Evolutionary conservation across 2,888 invertebrate genomes (phyloP), one percentile per base, ranked within the genome.

Genomic region (Neria commutata): DNA sequence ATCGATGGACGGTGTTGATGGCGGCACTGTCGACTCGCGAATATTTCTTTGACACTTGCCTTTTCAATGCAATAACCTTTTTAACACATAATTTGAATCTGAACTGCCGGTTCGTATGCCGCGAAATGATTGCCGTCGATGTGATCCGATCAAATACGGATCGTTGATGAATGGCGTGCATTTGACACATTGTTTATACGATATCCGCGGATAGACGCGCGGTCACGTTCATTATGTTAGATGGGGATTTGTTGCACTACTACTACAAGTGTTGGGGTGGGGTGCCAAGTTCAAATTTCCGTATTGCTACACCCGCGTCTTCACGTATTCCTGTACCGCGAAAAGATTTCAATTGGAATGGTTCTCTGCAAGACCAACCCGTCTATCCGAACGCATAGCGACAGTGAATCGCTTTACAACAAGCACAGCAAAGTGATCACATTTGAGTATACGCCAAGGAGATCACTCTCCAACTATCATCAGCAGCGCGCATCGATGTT

Each of bases 51-150:
- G 66, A 72, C 72, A 74, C 66, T 69, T 69, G 68, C 68, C 71
- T 64, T 71, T 71, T 74, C 72, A 68, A 69, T 71, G 63, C 70
- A 66, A 64, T 71, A 71, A 70, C 71, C 72, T 70, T 66, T 71
- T 71, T 70, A 69, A 68, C 71, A 70, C 71, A 62, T 64, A 72
- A 77, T 78, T 77, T 77, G 77, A 75, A 77, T 78, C 77, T 78
- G 77, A 77, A 75, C 76, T 69, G 71, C 67, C 60, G 66, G 68
- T 65, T 60, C 34, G 42, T 52, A 59, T 58, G 46, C 51, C 64
- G 68, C 65, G 65, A 69, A 67, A 64, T 67, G 76, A 64, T 70
- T 62, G 64, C 62, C 69, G 65, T 64, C 71, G n/a, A n/a, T n/a
- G n/a, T n/a, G n/a, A n/a, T 16, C 66, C 74, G 74, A 79, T 76